phyloP scores from a whole-genome alignment of 2,797 vertebrate genomes.

The Eupleurogrammus muticus region DNA sequence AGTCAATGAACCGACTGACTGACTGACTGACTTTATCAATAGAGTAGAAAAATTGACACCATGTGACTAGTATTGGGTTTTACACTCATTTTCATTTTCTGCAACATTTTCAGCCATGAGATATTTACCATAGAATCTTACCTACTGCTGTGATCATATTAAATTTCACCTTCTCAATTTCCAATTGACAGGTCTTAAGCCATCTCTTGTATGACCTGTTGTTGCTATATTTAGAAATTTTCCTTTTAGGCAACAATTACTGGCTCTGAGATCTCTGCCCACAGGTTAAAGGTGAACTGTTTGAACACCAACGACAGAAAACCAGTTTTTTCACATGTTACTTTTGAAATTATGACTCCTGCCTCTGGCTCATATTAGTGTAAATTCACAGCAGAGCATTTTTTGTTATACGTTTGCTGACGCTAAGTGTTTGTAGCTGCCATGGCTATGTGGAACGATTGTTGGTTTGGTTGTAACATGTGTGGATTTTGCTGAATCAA shows the following conservation, averaged over 20 bases:
- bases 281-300: neutral
- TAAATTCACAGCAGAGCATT: neutral
- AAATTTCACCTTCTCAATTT: constrained; percentile 5
- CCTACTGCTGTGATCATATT: neutral
- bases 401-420: neutral
- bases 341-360: neutral
- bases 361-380: neutral
- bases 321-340: neutral
- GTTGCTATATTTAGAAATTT: constrained; percentile 14
- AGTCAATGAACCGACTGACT: neutral
- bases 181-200: constrained; percentile 6
- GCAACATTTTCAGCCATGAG: constrained; percentile 17
- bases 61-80: constrained; percentile 22
- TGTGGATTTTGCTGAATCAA: neutral
- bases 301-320: neutral
- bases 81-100: neutral
- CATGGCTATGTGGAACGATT: neutral
- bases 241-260: neutral
- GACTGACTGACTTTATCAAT: constrained; percentile 18
- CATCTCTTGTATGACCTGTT: neutral
- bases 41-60: constrained; percentile 45
- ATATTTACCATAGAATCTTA: constrained; percentile 18
- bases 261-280: neutral
- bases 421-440: neutral
- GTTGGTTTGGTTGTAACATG: neutral